phyloP scores from a whole-genome alignment of 2,888 invertebrate species.

The Eudemis profundana region DNA sequence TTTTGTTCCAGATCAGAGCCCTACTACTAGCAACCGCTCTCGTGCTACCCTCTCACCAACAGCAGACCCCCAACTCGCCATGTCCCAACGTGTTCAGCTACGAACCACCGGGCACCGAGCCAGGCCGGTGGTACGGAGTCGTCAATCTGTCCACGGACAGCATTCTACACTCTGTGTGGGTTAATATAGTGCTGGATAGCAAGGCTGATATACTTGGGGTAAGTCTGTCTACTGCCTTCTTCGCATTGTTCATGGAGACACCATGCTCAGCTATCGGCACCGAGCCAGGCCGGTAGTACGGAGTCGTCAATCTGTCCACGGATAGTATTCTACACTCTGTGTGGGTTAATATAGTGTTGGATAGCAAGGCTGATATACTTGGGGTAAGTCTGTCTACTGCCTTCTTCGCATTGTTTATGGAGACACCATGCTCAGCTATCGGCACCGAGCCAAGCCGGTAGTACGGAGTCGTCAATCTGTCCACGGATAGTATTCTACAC shows the following conservation, averaged over 20 bases:
- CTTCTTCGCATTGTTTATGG: too few relatives aligned
- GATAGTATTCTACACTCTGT: conserved; percentile 85
- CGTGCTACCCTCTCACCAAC: conserved; percentile 60
- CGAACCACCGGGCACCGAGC: conserved; percentile 80
- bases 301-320: conserved; percentile 83
- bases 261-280: conserved; percentile 85
- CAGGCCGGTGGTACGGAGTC: conserved; percentile 86
- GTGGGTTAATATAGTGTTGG: conserved; percentile 85
- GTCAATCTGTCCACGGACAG: conserved; percentile 84
- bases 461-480: conserved; percentile 86
- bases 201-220: conserved; percentile 87
- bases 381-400: conserved; percentile 76
- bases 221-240: conserved; percentile 53
- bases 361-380: conserved; percentile 85
- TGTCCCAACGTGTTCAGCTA: conserved; percentile 87
- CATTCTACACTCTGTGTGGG: conserved; percentile 85
- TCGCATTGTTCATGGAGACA: conserved; percentile 45
- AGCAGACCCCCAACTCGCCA: conserved; percentile 76
- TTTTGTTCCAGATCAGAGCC: conserved; percentile 56
- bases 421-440: conserved; percentile 85
- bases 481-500: conserved; percentile 83
- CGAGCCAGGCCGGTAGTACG: conserved; percentile 86
- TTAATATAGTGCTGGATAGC: conserved; percentile 84
- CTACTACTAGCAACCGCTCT: conserved; percentile 59
- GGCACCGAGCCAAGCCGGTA: conserved; percentile 84